A percentile compares a stretch with the other conserved stretches of the same genome.
Evolutionary conservation across 2,888 invertebrate genomes (phyloP).

Genomic region (Kryphioiulus occultus): DNA sequence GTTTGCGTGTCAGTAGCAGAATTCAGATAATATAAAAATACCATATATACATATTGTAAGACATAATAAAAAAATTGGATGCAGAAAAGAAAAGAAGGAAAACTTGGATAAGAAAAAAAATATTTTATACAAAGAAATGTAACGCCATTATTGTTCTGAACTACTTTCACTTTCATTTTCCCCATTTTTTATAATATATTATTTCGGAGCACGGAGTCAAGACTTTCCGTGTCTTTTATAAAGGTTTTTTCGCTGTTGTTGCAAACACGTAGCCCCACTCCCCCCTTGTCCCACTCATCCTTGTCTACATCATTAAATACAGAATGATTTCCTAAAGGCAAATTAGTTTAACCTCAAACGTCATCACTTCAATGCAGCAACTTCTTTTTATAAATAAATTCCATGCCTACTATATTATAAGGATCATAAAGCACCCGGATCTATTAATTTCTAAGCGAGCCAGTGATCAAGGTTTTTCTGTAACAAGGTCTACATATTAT

Average conservation of each 20-base stretch:
- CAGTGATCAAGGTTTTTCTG: not conserved
- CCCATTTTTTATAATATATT: constrained; percentile 27
- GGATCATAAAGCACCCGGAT: constrained; percentile 23
- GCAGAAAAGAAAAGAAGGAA: not conserved
- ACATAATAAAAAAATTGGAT: constrained; percentile 6
- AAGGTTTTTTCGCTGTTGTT: not conserved
- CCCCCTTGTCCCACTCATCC: constrained; percentile 23
- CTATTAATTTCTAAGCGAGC: constrained; percentile 17
- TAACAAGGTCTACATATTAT: constrained; percentile 23
- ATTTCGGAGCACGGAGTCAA: constrained; percentile 23
- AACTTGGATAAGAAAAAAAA: constrained; percentile 8
- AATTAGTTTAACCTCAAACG: constrained; percentile 23
- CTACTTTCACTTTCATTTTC: constrained; percentile 45
- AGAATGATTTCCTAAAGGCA: constrained; percentile 23
- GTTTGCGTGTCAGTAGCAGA: constrained; percentile 33
- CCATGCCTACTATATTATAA: not conserved
- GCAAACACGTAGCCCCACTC: constrained; percentile 1
- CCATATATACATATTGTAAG: constrained; percentile 35
- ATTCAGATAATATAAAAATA: constrained; percentile 1
- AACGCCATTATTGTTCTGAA: constrained; percentile 46
- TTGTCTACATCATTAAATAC: constrained; percentile 15
- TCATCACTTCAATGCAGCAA: constrained; percentile 9
- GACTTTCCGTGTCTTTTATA: constrained; percentile 23
- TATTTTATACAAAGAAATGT: constrained; percentile 7
- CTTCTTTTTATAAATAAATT: not conserved